Evolutionary conservation across 2,797 vertebrate genomes (phyloP).

Genomic region (Coranthus polyacanthus): DNA sequence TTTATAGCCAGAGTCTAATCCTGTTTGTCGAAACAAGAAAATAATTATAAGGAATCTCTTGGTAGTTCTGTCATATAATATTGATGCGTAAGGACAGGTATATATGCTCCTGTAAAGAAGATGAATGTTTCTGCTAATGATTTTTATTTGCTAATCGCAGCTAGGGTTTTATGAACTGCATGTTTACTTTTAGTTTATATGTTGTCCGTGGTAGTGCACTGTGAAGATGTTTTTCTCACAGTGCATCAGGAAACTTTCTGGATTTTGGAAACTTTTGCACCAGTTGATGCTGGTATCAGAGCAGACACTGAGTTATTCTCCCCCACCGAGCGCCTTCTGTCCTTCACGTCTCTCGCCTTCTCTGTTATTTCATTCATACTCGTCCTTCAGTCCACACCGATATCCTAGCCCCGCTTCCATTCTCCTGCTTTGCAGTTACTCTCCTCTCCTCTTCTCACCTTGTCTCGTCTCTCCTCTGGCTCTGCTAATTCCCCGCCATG

Average conservation of each 20-base stretch:
- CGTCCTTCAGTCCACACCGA: not conserved
- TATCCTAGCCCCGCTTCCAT: slow-evolving; percentile 35
- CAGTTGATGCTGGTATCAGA: slow-evolving; percentile 19
- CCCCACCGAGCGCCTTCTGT: slow-evolving; percentile 11
- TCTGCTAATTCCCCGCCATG: slow-evolving; percentile 67
- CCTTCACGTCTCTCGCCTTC: slow-evolving; percentile 26
- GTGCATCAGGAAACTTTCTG: slow-evolving; percentile 6
- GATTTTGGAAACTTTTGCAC: slow-evolving; percentile 5
- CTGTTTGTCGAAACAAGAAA: slow-evolving; percentile 51
- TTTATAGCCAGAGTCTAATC: slow-evolving; percentile 58
- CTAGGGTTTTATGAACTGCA: slow-evolving; percentile 12
- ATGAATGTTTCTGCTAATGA: slow-evolving; percentile 28
- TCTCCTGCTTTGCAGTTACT: slow-evolving; percentile 25
- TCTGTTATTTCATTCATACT: slow-evolving; percentile 21
- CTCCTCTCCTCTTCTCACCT: slow-evolving; percentile 9
- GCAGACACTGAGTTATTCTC: not conserved
- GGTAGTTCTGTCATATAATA: slow-evolving; percentile 29
- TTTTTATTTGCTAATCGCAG: slow-evolving; percentile 14
- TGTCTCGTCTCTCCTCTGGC: slow-evolving; percentile 23
- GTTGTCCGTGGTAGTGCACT: too few relatives aligned
- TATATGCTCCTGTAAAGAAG: not conserved
- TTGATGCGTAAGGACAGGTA: not conserved
- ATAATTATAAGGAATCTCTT: slow-evolving; percentile 35
- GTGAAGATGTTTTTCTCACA: too few relatives aligned
- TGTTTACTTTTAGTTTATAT: slow-evolving; percentile 21